Conservation (phyloP, 1,140 invertebrate species). For the Drosophila fuyamai region DNA sequence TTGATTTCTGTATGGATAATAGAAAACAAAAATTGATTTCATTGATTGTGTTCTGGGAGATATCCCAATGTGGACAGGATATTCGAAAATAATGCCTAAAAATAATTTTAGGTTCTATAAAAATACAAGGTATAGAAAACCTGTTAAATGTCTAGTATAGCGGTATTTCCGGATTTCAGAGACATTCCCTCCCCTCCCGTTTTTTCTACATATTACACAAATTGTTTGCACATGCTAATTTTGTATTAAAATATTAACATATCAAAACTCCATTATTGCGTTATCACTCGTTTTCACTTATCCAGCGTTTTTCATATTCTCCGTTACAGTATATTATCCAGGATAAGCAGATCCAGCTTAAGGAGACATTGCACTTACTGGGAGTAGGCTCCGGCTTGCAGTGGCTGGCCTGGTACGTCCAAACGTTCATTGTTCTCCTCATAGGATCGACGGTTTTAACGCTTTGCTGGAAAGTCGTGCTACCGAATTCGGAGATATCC, state of each 20-base stretch:
- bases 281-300: too few relatives aligned
- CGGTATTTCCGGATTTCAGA: not conserved
- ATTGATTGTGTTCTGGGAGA: too few relatives aligned
- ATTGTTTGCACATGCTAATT: not conserved
- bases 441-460: constrained; percentile 87
- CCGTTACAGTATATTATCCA: constrained; percentile 84
- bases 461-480: constrained; percentile 83
- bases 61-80: too few relatives aligned
- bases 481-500: not conserved
- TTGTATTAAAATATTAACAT: not conserved
- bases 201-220: not conserved
- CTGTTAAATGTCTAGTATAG: too few relatives aligned
- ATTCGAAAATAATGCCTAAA: too few relatives aligned
- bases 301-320: not conserved
- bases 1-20: too few relatives aligned
- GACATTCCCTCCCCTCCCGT: not conserved
- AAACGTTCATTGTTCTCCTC: constrained; percentile 89
- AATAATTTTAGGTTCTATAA: too few relatives aligned
- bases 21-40: too few relatives aligned
- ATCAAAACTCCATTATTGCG: not conserved
- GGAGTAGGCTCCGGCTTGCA: constrained; percentile 91
- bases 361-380: constrained; percentile 94
- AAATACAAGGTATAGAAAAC: too few relatives aligned
- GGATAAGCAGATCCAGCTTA: constrained; percentile 87
- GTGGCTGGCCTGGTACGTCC: constrained; percentile 92